Evolutionary conservation across 2,113 vertebrate genomes (phyloP).

Genomic region (Scatophagus argus): DNA sequence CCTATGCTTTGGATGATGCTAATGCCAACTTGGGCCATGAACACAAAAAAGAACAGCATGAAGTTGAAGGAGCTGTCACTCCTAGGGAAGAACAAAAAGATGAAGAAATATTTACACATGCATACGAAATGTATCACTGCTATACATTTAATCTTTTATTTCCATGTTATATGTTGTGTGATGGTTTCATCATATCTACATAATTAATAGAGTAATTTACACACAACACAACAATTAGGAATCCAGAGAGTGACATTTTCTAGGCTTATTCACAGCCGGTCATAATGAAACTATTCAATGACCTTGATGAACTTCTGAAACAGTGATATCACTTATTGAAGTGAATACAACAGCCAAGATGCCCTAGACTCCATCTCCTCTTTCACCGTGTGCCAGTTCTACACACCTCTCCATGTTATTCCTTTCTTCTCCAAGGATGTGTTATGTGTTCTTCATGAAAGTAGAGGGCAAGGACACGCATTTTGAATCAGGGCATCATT

Average conservation of each 20-base stretch:
- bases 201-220: background rate
- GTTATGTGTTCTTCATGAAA: background rate
- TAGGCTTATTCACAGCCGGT: background rate
- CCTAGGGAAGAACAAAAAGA: conserved; percentile 75
- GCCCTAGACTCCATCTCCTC: too few relatives aligned
- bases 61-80: conserved; percentile 98
- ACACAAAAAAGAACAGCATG: conserved; percentile 99
- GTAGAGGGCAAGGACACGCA: background rate
- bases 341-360: background rate
- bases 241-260: background rate
- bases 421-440: background rate
- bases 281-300: background rate
- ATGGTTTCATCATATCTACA: background rate
- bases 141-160: background rate
- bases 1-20: conserved; percentile 96
- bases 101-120: background rate
- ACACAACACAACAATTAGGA: background rate
- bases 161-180: background rate
- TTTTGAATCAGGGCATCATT: background rate
- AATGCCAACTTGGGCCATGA: conserved; percentile 97
- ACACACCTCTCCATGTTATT: background rate
- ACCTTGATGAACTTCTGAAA: background rate
- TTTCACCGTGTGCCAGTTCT: background rate
- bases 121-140: background rate
- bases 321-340: background rate